phyloP scores from a whole-genome alignment of 2,797 vertebrate species.

The Florisuga fusca region DNA sequence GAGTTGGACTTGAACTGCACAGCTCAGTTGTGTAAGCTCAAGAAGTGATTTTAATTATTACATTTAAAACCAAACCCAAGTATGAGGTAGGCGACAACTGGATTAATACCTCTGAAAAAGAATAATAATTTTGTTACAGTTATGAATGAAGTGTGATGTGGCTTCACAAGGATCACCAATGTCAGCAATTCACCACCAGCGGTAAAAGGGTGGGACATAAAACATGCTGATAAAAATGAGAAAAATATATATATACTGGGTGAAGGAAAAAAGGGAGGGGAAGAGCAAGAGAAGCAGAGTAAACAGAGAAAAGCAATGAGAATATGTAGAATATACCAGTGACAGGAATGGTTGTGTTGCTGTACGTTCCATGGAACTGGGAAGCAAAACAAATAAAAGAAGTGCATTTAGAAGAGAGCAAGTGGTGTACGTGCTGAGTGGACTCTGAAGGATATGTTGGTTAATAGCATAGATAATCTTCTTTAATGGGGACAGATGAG shows the following conservation, averaged over 20 bases:
- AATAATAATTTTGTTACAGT: neutral
- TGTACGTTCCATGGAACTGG: neutral
- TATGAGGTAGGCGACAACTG: neutral
- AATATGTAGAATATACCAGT: neutral
- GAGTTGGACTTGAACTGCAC: neutral
- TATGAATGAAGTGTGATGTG: neutral
- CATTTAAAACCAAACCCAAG: neutral
- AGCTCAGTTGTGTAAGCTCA: neutral
- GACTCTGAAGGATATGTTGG: neutral
- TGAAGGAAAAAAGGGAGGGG: neutral
- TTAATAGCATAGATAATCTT: neutral
- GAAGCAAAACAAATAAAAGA: neutral
- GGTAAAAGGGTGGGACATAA: neutral
- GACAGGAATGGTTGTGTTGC: neutral
- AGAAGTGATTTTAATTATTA: neutral
- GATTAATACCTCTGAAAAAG: neutral
- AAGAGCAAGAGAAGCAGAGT: neutral
- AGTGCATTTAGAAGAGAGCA: neutral
- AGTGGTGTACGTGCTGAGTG: neutral
- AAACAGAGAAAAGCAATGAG: neutral
- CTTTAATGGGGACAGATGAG: neutral
- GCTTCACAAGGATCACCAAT: neutral
- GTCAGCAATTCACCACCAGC: neutral
- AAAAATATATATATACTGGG: neutral
- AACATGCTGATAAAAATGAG: neutral